Percentiles rank a stretch among this genome's conserved stretches.
These are phyloP conservation scores for Drosophila borborema DNA, from an alignment of 2,888 invertebrate genomes.

Conservation along the genomic window DNA sequence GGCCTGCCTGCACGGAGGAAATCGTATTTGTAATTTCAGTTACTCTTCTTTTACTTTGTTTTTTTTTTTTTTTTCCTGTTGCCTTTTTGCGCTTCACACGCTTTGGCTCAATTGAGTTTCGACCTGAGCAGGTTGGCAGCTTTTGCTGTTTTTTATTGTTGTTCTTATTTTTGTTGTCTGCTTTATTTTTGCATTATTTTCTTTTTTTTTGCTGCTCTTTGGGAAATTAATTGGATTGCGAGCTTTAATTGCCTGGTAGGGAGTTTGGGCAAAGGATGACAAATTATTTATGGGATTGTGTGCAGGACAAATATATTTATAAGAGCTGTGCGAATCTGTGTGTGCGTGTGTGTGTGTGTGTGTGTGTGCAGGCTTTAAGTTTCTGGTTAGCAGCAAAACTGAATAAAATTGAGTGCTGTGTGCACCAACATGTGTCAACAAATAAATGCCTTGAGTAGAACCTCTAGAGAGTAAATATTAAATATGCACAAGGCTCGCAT, in stretches of 20 bases:
- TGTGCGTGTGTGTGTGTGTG: background rate
- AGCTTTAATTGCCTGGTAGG: conserved; percentile 62
- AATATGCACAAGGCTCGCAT: conserved; percentile 43
- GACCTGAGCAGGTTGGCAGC: conserved; percentile 36
- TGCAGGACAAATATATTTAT: conserved; percentile 33
- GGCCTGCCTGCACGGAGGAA: conserved; percentile 9
- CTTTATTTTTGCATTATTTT: conserved; percentile 33
- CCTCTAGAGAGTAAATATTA: conserved; percentile 33
- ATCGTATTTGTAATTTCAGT: conserved; percentile 27
- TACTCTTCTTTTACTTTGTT: conserved; percentile 2
- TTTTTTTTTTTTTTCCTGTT: conserved; percentile 7
- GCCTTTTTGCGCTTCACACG: conserved; percentile 50
- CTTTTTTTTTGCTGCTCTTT: conserved; percentile 20
- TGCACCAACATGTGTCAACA: conserved; percentile 32
- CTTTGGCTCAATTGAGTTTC: conserved; percentile 63
- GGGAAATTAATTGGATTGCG: conserved; percentile 65
- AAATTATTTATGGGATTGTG: conserved; percentile 60
- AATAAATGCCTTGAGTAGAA: conserved; percentile 22
- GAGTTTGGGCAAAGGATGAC: conserved; percentile 20
- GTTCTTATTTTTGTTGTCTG: background rate
- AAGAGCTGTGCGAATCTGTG: background rate
- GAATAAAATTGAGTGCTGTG: conserved; percentile 24
- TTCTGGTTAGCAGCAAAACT: conserved; percentile 12
- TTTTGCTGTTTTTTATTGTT: conserved; percentile 9
- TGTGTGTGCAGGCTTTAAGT: conserved; percentile 19